A percentile compares a stretch with the other conserved stretches of the same genome.
These are phyloP conservation scores for Melitaea cinxia DNA, from an alignment of 1,140 invertebrate genomes.

Conservation along the genomic window DNA sequence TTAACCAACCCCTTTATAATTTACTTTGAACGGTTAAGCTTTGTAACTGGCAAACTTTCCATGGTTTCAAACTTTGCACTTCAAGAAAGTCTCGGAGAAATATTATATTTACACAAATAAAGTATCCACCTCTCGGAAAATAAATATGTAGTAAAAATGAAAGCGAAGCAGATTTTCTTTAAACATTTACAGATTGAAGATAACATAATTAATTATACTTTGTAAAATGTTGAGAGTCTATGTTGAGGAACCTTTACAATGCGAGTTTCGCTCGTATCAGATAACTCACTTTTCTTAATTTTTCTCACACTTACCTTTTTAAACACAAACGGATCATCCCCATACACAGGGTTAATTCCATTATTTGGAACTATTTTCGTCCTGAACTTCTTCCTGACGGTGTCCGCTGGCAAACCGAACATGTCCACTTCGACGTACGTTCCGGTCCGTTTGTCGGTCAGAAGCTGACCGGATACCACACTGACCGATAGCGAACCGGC, in stretches of 20 bases:
- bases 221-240: no score
- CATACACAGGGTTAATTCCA: constrained; percentile 97
- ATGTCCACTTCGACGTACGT: constrained; percentile 99
- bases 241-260: no score
- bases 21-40: neutral
- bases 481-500: constrained; percentile 97
- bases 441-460: constrained; percentile 97
- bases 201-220: no score
- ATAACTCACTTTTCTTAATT: neutral
- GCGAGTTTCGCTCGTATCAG: neutral
- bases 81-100: neutral
- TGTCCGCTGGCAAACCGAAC: constrained; percentile 99
- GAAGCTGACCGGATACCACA: constrained; percentile 95
- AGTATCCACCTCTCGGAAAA: neutral
- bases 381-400: constrained; percentile 97
- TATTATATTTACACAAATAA: neutral
- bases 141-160: no score
- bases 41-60: constrained; percentile 1
- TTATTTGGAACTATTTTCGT: constrained; percentile 97
- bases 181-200: no score
- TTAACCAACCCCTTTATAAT: neutral
- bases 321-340: constrained; percentile 98
- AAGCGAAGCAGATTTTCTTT: no score
- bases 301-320: constrained; percentile 89
- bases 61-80: constrained; percentile 16